phyloP scores from a whole-genome alignment of 64 coral and sea anemone genomes.

The Exaiptasia diaphana region DNA sequence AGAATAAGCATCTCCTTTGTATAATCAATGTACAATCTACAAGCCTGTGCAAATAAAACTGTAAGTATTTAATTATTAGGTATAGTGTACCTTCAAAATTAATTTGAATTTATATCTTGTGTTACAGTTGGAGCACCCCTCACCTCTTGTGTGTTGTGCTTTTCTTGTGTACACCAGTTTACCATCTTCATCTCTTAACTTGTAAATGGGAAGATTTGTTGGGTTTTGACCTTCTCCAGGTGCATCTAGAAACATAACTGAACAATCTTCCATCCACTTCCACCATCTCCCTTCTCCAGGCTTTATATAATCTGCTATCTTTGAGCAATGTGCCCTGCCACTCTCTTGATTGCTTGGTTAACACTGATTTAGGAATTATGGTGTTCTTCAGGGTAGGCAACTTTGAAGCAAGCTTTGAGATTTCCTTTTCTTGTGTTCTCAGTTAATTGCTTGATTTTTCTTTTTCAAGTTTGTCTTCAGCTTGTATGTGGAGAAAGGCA shows the following conservation, averaged over 20 bases:
- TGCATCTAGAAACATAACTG: background rate
- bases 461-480: background rate
- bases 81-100: too few relatives aligned
- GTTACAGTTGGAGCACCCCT: too few relatives aligned
- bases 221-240: background rate
- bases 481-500: constrained; percentile 2
- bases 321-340: constrained; percentile 18
- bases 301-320: background rate
- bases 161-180: background rate
- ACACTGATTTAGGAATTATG: background rate
- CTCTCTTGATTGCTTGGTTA: background rate
- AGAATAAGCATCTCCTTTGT: too few relatives aligned
- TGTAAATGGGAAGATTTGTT: background rate
- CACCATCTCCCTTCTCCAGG: background rate
- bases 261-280: background rate
- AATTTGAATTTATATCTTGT: too few relatives aligned
- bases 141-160: too few relatives aligned
- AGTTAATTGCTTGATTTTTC: background rate
- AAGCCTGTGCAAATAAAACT: too few relatives aligned
- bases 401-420: background rate
- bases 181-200: constrained; percentile 16
- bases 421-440: background rate
- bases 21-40: too few relatives aligned
- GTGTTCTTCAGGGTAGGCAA: background rate
- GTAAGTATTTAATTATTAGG: too few relatives aligned